Evolutionary conservation across 1,140 invertebrate genomes (phyloP), one percentile per base, ranked within the genome.

Genomic region (Eumaeus atala): DNA sequence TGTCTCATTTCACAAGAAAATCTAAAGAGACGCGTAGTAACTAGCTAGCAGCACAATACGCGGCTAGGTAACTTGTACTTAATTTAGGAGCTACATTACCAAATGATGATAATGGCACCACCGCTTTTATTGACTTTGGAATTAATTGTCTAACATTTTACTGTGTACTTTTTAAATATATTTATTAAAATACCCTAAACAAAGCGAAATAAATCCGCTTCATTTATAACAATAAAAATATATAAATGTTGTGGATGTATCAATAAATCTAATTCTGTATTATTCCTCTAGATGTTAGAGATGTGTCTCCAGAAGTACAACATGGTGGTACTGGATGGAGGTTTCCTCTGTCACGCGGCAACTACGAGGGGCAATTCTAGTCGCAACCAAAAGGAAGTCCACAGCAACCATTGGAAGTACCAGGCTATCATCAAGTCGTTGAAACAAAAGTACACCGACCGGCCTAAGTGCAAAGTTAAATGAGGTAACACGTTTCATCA

Each of bases 281-380:
- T 28, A 28, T 28, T 28, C 21, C 87, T 82, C 12, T 70, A 95
- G 93, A 95, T 95, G 93, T 87, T 93, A 65, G 92, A 95, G 80
- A 91, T 95, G 87, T 95, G 94, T 77, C 89, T 95, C 49, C 83
- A 92, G 73, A 90, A 91, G 59, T 95, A 95, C 76, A 89, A 91
- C 35, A 89, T 95, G 72, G 89, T 94, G n/a, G 90, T 95, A 14
- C 72, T 95, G 33, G 93, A 95, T 58, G 92, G 93, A 28, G 93
- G 91, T 1, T 95, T 94, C 73, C 88, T 95, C n/a, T 92, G 93
- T 1, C 94, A 95, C 70, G 91, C 92, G 35, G 93, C 94, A 0
- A 91, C 92, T 5, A 67, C 73, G 10, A 84, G 84, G 42, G 67
- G 72, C 40, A 78, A 87, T 56, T 84, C 83, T 67, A 74, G 89